These are phyloP conservation scores for Boloria euphrosyne DNA, from an alignment of 2,888 invertebrate genomes.

Conservation along the genomic window DNA sequence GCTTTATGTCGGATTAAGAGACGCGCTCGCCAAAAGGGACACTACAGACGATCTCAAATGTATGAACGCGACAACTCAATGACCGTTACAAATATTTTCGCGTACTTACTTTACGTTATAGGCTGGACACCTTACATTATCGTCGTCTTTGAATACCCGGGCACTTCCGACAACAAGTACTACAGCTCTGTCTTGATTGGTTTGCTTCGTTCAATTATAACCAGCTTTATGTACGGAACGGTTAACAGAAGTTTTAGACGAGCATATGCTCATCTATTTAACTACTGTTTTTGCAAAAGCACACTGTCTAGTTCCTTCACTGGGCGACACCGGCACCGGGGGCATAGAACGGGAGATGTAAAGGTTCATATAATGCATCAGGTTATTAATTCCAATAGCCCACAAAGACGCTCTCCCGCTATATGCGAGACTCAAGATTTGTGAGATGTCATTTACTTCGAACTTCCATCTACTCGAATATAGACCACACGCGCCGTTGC, in stretches of 20 bases:
- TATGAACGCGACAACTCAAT: constrained; percentile 84
- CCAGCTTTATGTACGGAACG: constrained; percentile 83
- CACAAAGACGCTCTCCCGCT: constrained; percentile 62
- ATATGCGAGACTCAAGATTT: constrained; percentile 48
- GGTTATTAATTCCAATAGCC: constrained; percentile 52
- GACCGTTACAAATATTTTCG: constrained; percentile 84
- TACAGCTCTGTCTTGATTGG: constrained; percentile 88
- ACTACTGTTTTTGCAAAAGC: constrained; percentile 91
- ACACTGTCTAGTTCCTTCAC: constrained; percentile 83
- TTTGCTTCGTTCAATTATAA: constrained; percentile 85
- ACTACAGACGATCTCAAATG: constrained; percentile 84
- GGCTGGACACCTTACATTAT: constrained; percentile 88
- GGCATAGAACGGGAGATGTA: constrained; percentile 79
- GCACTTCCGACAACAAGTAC: constrained; percentile 77
- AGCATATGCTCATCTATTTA: constrained; percentile 88
- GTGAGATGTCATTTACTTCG: constrained; percentile 1
- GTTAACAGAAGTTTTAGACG: constrained; percentile 86
- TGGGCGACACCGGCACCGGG: constrained; percentile 81
- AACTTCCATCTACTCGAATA: not conserved
- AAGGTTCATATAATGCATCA: constrained; percentile 87
- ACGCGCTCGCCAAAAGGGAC: constrained; percentile 73
- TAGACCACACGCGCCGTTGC: not conserved
- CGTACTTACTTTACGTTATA: constrained; percentile 83
- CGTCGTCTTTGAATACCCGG: constrained; percentile 78
- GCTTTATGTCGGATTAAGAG: constrained; percentile 76